Evolutionary conservation across 2,113 vertebrate species (phyloP), one percentile per base, ranked within the genome.

Genomic region (Panthera tigris): DNA sequence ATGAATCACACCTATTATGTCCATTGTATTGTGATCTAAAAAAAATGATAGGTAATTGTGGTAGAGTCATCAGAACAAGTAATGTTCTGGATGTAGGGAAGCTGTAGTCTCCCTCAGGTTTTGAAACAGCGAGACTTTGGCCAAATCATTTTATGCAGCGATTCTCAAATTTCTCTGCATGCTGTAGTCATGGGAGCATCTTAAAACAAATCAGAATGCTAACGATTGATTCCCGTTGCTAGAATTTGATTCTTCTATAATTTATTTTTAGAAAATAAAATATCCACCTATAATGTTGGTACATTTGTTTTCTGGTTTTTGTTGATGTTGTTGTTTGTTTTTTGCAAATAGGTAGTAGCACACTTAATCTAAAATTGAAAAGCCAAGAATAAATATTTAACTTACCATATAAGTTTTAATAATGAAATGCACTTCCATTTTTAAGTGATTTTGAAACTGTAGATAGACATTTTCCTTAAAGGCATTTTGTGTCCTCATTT

Each of bases 381-480:
- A 57, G 5, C 91, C 18, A 57, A 89, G 63, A 87, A 27, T 61
- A 61, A 78, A 65, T 89, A 21, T 68, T 52, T 85, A 71, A 31
- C 11, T 87, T 82, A 93, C 33, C 27, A 87, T 27, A 57, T 50
- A 52, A 61, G 52, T 95, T 96, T 96, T 85, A 89, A 79, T 88
- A 41, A 84, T 29, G 74, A 92, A 91, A 66, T 48, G 5, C 1
- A 45, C 16, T 79, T 41, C 8, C 4, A 61, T 65, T 94, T 79
- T 74, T 80, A 83, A 61, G 33, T 71, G 29, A 61, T 50, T 94
- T 76, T 95, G 25, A 96, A 94, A 33, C 8, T 45, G 5, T 73
- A 86, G 29, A 69, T 52, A 69, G 16, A 79, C n/a, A 71, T 23
- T 74, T 19, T 65, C 25, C 19, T 91, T 45, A 83, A 93, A 23